Evolutionary conservation across 2,797 vertebrate genomes (phyloP), one percentile per base, ranked within the genome.

Genomic region (Acrocephalus scirpaceus): DNA sequence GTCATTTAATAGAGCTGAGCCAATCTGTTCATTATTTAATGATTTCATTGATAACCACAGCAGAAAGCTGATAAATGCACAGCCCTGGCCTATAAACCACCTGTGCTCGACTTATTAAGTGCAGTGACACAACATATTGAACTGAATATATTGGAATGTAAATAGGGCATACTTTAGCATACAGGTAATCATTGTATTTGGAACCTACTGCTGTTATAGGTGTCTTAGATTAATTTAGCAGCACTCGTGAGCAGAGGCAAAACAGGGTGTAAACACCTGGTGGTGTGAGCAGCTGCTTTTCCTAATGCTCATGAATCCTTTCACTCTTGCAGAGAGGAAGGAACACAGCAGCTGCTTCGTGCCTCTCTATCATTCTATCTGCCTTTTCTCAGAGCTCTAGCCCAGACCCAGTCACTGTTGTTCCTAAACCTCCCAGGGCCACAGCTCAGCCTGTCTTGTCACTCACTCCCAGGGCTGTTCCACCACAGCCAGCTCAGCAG

Each of bases 21-120:
- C 95, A 92, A 95, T 90, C 95, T 82, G 66, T 96, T 97, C 88
- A 94, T 95, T 96, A 95, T 96, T 96, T 96, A 97, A 95, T 88
- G 95, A 92, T 95, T 96, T 97, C 97, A 97, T 91, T 97, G 97
- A 96, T 89, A 95, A 78, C 87, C 18, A 1, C 80, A 85, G 94
- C 2, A 0, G 90, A 93, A 95, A 65, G 81, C 90, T 92, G 96
- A 92, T 81, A 93, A 91, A 90, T 90, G 89, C 64, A 38, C 45
- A 80, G 92, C 82, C 72, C 93, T 94, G 92, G 95, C 94, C 86
- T 81, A 61, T 84, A 97, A 95, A 95, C 65, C 86, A 90, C 77
- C 85, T 89, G 93, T 87, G 75, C 84, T 96, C 85, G 80, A 47
- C 95, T 95, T 97, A 96, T 96, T 96, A 94, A 97, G 94, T 93